Evolutionary conservation across 2,888 invertebrate species (phyloP), one percentile per base, ranked within the genome.

Genomic region (Scelioninae gen. 2): DNA sequence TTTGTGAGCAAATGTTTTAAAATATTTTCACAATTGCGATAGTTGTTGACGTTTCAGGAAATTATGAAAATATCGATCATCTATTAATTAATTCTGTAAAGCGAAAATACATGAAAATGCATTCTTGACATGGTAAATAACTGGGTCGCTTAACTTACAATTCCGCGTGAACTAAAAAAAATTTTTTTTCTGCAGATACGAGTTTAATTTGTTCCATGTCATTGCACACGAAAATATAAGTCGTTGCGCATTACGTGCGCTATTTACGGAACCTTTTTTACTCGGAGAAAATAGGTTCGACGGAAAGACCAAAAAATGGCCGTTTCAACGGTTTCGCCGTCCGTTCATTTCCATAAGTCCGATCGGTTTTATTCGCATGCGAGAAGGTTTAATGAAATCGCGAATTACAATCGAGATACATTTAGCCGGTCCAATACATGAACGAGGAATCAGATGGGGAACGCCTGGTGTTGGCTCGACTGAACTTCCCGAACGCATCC

Each of bases 201-300:
- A n/a, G 52, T 53, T 63, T 52, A 63, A 53, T 41, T 63, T 52
- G 35, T 63, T 52, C 35, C 52, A 52, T 63, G 63, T 45, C 63
- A 43, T 43, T 52, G 63, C 43, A 43, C 63, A 63, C 35, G n/a
- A 45, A 52, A 16, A 43, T 53, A n/a, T 50, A 61, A 61, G 58
- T 46, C 18, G 28, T 41, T 25, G 46, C 10, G 33, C 9, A 18
- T 35, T 15, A 46, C 16, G 31, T 33, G n/a, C 9, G 11, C 19
- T 10, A 5, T 28, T 55, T 39, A 35, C 11, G 11, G n/a, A 11
- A 22, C n/a, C 22, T 22, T 22, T 22, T 22, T 22, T 5, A 22
- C 3, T 5, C 2, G 22, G 2, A 5, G 5, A 2, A 22, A 22
- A 22, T 22, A 22, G 22, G 5, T 22, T n/a, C n/a, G n/a, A n/a